Evolutionary conservation across 1,140 invertebrate genomes (phyloP), one percentile per base, ranked within the genome.

Genomic region (Colletes latitarsis): DNA sequence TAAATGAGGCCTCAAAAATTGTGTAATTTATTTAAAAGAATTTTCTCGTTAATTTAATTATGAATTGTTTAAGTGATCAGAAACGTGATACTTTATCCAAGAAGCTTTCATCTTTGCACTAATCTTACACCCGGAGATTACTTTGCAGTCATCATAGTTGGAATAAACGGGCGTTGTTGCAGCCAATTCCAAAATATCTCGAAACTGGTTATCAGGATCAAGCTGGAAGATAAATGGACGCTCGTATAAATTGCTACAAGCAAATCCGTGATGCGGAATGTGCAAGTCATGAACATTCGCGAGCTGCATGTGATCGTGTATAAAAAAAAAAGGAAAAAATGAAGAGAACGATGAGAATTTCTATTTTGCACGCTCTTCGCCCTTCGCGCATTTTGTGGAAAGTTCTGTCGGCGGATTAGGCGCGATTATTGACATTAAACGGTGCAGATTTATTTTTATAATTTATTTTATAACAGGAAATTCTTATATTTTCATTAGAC

Each of bases 331-430:
- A 15, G 8, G 57, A 57, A 57, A 19, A 12, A 15, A 52, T 6
- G 8, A 70, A 17, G 14, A n/a, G 53, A 52, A 19, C 17, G 30
- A 41, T 19, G 68, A 57, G 68, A 52, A 70, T 57, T 30, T 30
- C 30, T 30, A 30, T 70, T 52, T 15, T n/a, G 15, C 52, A 8
- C 43, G 17, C 68, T 70, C 68, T 57, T 70, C 53, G 41, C 57
- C 53, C 53, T 57, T 41, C 68, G 43, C 53, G 53, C n/a, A 6
- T 70, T 70, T 57, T 4, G 53, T 55, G 53, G 39, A 70, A 70
- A 57, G 30, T 52, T 70, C 68, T 70, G 68, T 70, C 68, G 57
- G 17, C 53, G 68, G 68, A 70, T 70, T 55, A 70, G 68, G 53
- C 68, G 21, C 19, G 68, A 57, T 70, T 52, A 70, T 55, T 70